Base-by-base conservation (phyloP, 2,888 invertebrate species). In the Biston betularia region DNA sequence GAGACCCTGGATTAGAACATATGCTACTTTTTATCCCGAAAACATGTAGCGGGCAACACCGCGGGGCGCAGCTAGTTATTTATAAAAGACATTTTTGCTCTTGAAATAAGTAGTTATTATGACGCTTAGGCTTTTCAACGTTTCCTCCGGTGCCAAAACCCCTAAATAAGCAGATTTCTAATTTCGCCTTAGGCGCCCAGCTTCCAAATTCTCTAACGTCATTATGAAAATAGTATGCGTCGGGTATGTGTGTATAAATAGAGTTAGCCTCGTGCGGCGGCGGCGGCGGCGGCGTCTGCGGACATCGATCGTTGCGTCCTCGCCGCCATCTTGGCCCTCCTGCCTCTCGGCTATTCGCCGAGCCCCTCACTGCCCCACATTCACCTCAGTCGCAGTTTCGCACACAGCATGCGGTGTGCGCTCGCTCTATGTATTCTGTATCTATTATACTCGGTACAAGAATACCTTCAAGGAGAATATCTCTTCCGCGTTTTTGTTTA, bases 321-420 rank as follows among this genome's bases (percentile, higher is more conserved):
- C 90, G 90, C 89, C 90, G 92, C 93, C 93, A 93, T 93, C 92
- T 93, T 93, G 91, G 92, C 92, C 91, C 90, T 90, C 89, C 84
- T 88, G 88, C 89, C 90, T 89, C 90, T 90, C 92, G 79, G 88
- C 85, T 85, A 79, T 87, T 81, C 85, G 82, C 85, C 81, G 78
- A 84, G 84, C 90, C 89, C 90, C 90, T 88, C 88, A 87, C 89
- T 92, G 92, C 83, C 93, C 93, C 91, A 93, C 91, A 93, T 93
- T 92, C 89, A 86, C 87, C 86, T 86, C 88, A 89, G 87, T 87
- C 87, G 86, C 87, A 88, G 86, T 89, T 90, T 90, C 84, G 85
- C 85, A 88, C 84, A 88, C 85, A 82, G 79, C 85, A 85, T 78
- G 80, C 79, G 79, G 71, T 64, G 70, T 70, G 67, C 69, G 66